phyloP scores from a whole-genome alignment of 1,140 invertebrate species.

The Euwallacea fornicatus region DNA sequence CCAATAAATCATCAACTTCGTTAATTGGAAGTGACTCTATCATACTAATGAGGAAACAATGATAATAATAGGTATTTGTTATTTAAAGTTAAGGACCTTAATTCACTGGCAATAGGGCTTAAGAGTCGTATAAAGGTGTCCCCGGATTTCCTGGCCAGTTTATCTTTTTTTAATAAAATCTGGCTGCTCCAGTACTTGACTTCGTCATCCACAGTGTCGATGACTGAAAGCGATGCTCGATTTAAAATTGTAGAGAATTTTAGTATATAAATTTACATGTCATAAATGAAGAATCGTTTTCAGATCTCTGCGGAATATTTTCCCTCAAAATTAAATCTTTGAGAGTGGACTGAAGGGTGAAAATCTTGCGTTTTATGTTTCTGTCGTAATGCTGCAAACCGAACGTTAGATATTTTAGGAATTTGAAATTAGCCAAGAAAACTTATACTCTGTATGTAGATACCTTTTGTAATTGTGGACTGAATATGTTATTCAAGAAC shows the following conservation, averaged over 20 bases:
- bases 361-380: constrained; percentile 23
- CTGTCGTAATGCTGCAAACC: constrained; percentile 20
- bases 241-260: too few relatives aligned
- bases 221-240: constrained; percentile 11
- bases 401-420: background rate
- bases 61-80: background rate
- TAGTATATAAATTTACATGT: constrained; percentile 13
- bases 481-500: constrained; percentile 47
- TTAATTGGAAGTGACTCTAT: constrained; percentile 48
- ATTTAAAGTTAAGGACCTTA: constrained; percentile 38
- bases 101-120: constrained; percentile 43
- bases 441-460: background rate
- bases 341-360: constrained; percentile 24
- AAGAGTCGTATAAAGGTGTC: constrained; percentile 42
- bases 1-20: constrained; percentile 61
- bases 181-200: constrained; percentile 26
- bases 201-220: constrained; percentile 24
- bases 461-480: constrained; percentile 45
- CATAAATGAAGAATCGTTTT: constrained; percentile 9
- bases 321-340: constrained; percentile 21
- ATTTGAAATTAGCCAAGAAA: background rate
- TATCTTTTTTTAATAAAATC: constrained; percentile 29
- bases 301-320: background rate
- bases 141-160: constrained; percentile 34
- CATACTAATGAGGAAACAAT: constrained; percentile 38